Base-by-base conservation (phyloP, 1,140 invertebrate genomes). In the Acromyrmex heyeri region DNA sequence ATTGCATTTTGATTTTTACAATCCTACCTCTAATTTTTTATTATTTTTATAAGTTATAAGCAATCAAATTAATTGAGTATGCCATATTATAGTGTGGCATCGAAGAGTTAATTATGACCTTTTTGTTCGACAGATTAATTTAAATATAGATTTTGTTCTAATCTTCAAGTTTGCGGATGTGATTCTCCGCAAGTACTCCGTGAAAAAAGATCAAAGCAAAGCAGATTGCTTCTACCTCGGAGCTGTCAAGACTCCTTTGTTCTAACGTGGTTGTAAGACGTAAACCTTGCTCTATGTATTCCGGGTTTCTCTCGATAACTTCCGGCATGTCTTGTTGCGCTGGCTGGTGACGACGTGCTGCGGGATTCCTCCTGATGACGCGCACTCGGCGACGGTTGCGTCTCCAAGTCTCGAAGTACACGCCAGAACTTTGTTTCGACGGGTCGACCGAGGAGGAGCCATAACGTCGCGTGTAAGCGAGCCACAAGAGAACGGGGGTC, bases 381-480 rank as follows among this genome's bases (percentile, higher is more conserved):
- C 67, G 87, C 64, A 24, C 67, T 16, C 79, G 27, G 82, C 64
- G 81, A 85, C 70, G 75, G 18, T 48, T 61, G 57, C 27, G 70
- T 77, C 70, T 78, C 12, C 79, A 75, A 83, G 69, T 83, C 79
- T 57, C 34, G 53, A 65, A 64, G 73, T 79, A 77, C 85, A 67
- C 30, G 72, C 57, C 44, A 81, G 67, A n/a, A 91, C 59, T 90
- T 91, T 75, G 83, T 78, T 82, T 72, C 78, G 85, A 65, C 67
- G 57, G 38, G 85, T 86, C 75, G 73, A 69, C 78, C 69, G 55
- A 88, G 78, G 24, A 83, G 24, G n/a, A 87, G 44, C 64, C 57
- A 72, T 87, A 86, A 91, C 77, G 86, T 77, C 24, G 18, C 72
- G 48, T 55, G 78, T 75, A 88, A 91, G 91, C 65, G 85, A 91